Evolutionary conservation across 30 jellyfish, hydroid and myxozoan species (phyloP), one percentile per base, ranked within the genome.

Genomic region (Chrysaora quinquecirrha): DNA sequence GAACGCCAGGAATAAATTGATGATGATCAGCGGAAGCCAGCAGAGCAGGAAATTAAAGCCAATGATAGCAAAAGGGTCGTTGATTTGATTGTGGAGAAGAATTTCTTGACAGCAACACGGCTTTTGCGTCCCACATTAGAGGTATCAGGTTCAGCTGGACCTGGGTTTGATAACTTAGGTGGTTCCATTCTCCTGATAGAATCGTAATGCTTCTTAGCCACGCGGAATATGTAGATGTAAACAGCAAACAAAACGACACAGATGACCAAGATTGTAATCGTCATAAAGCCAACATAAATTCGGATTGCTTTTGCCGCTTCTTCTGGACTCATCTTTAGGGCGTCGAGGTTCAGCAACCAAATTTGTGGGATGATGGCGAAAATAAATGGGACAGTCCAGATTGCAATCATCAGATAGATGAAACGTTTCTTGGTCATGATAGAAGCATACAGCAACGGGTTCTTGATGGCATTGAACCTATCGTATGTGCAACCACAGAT

Each of bases 401-500:
- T 85, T 19, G 62, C 76, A 16, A 62, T 33, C 83, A 87, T 50
- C 1, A 76, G 78, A 4, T 24, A 28, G 24, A 64, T 31, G 82
- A 87, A 74, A 16, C 96, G 61, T 30, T 20, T 21, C 33, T 67
- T 67, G 48, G 90, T 76, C 90, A 87, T 76, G 63, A 87, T 87
- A 4, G 91, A 19, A 20, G 68, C 23, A 70, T 87, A 87, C 21
- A 75, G 96, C 75, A 87, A 67, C 3, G 96, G 91, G 61, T 87
- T 70, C 49, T 78, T 73, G 72, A 87, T 78, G 6, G 96, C 96
- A 46, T 50, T 77, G 75, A 48, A 87, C 27, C 96, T 75, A 30
- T 87, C 96, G 46, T 76, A 87, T 1, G 96, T 76, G 71, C 89
- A 76, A 0, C 90, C 96, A 65, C 89, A 87, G 30, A 87, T 52